Conservation (phyloP, 2,888 invertebrate genomes). For the Arge pagana region DNA sequence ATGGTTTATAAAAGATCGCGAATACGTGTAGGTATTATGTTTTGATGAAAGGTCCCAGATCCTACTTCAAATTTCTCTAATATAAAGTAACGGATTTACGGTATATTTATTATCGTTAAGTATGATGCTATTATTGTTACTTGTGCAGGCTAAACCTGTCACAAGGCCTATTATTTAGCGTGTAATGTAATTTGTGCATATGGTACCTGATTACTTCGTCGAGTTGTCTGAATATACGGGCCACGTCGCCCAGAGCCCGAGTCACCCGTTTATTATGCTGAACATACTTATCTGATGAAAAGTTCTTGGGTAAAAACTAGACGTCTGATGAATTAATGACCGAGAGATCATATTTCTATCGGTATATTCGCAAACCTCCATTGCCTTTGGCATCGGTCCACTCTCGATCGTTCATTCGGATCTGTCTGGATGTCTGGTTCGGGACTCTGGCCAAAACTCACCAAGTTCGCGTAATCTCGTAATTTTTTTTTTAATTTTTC, state of each 20-base stretch:
- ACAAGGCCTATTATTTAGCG: conserved; percentile 27
- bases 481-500: neutral
- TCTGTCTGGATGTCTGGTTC: too few species aligned
- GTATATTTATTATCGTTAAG: conserved; percentile 9
- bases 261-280: too few species aligned
- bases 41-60: conserved; percentile 45
- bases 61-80: conserved; percentile 31
- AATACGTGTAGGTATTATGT: conserved; percentile 23
- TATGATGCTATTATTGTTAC: conserved; percentile 10
- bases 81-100: conserved; percentile 15
- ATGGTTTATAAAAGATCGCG: too few species aligned
- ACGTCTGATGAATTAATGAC: too few species aligned
- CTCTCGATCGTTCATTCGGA: too few species aligned
- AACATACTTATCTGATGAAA: too few species aligned
- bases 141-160: conserved; percentile 31
- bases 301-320: too few species aligned
- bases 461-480: conserved; percentile 15
- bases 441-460: conserved; percentile 17
- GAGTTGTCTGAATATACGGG: too few species aligned
- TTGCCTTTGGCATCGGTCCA: conserved; percentile 13
- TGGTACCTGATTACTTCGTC: conserved; percentile 27
- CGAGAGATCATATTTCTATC: conserved; percentile 11
- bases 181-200: conserved; percentile 39
- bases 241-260: too few species aligned
- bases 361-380: conserved; percentile 5